Evolutionary conservation across 2,888 invertebrate species (phyloP).

Genomic region (Carpatolechia fugitivella): DNA sequence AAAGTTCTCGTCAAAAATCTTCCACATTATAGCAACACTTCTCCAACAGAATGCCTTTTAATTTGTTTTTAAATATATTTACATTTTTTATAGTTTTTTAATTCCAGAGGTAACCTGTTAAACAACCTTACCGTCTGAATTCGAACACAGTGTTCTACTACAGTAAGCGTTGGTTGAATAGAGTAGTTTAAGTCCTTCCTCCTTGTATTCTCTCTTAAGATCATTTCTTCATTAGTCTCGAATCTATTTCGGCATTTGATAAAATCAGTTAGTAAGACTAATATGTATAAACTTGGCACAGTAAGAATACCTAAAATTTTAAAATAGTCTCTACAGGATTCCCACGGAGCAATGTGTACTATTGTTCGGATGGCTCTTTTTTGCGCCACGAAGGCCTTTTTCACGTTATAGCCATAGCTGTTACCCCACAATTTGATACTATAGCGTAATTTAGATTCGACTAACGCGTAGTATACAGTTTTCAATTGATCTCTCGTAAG

Average conservation of each 20-base stretch:
- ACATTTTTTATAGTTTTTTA: not conserved
- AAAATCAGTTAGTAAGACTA: no score
- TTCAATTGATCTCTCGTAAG: no score
- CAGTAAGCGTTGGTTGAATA: not conserved
- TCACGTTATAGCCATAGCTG: not conserved
- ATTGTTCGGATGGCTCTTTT: not conserved
- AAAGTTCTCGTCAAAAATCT: not conserved
- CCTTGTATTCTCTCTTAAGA: not conserved
- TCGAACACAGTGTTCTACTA: not conserved
- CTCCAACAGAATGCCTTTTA: not conserved
- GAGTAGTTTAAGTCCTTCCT: not conserved
- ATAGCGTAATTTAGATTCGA: not conserved
- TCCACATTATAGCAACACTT: not conserved
- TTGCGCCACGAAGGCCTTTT: not conserved
- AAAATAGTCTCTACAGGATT: no score
- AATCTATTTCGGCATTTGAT: not conserved
- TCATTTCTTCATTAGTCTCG: not conserved
- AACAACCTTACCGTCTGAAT: not conserved
- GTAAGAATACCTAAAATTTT: no score
- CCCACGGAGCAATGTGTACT: not conserved
- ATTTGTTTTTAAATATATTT: not conserved
- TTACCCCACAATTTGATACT: not conserved
- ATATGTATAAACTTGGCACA: not conserved
- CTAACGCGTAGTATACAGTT: not conserved
- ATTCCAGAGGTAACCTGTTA: not conserved